A percentile compares a stretch with the other conserved stretches of the same genome.
phyloP scores from a whole-genome alignment of 35 echinoderm and acorn worm genomes.

The Apostichopus californicus region DNA sequence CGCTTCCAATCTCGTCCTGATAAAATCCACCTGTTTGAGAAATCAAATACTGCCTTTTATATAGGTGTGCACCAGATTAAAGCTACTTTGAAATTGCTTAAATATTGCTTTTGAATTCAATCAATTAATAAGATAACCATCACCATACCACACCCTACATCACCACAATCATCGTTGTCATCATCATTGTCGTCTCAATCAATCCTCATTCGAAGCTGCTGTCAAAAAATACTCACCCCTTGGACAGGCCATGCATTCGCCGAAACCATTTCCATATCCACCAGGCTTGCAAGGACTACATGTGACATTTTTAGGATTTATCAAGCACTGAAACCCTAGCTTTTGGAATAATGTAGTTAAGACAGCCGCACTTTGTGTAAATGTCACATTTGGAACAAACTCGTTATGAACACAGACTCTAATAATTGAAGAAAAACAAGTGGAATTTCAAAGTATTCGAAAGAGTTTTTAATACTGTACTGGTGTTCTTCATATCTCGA shows the following conservation, averaged over 20 bases:
- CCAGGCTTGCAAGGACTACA: background rate
- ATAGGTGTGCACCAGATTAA: background rate
- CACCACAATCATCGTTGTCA: too few species aligned
- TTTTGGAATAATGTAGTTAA: background rate
- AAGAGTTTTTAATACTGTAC: too few species aligned
- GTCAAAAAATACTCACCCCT: background rate
- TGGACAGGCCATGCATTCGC: background rate
- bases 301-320: too few species aligned
- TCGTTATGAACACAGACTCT: background rate
- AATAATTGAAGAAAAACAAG: too few species aligned
- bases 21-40: slow-evolving; percentile 61
- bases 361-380: background rate
- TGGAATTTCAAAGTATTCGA: too few species aligned
- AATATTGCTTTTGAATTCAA: background rate
- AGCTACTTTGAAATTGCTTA: background rate
- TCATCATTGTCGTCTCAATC: too few species aligned
- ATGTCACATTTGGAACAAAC: background rate
- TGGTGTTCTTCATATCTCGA: too few species aligned
- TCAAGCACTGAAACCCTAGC: background rate
- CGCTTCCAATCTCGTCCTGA: slow-evolving; percentile 45
- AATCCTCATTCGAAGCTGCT: too few species aligned
- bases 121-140: background rate
- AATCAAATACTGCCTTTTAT: background rate
- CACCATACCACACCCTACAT: background rate
- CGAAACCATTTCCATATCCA: background rate